Conservation (phyloP, 2,113 vertebrate species). For the Malaclemys terrapin region DNA sequence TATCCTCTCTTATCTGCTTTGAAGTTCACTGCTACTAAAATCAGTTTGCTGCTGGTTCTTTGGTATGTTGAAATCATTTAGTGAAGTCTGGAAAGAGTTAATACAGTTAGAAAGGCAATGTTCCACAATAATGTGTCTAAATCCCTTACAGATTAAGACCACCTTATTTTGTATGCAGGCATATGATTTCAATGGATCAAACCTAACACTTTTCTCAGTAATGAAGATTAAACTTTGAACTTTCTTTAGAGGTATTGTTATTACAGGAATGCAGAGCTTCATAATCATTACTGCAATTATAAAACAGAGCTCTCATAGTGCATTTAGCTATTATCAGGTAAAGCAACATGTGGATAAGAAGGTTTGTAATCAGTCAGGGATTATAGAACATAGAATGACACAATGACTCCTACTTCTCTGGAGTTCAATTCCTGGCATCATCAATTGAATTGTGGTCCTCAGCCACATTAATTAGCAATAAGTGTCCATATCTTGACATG, state of each 20-base stretch:
- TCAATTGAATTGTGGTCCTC: neutral
- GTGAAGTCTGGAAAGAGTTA: neutral
- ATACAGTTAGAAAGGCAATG: neutral
- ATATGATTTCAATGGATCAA: neutral
- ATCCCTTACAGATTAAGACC: neutral
- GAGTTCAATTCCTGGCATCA: neutral
- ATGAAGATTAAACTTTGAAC: neutral
- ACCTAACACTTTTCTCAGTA: neutral
- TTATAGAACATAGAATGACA: neutral
- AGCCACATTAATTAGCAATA: neutral
- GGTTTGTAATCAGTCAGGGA: neutral
- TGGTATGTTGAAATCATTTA: neutral
- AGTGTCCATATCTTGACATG: neutral
- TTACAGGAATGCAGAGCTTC: neutral
- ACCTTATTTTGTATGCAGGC: neutral
- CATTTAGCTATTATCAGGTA: neutral
- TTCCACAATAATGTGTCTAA: neutral
- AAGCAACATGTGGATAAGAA: neutral
- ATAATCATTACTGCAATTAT: neutral
- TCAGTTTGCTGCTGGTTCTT: neutral
- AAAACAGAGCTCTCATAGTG: neutral
- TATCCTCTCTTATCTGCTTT: neutral
- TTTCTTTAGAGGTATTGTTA: conserved; percentile 17
- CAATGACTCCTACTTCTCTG: neutral
- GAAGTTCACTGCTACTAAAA: neutral